Evolutionary conservation across 92 coral and sea anemone genomes (phyloP).

Genomic region (Porites rus): DNA sequence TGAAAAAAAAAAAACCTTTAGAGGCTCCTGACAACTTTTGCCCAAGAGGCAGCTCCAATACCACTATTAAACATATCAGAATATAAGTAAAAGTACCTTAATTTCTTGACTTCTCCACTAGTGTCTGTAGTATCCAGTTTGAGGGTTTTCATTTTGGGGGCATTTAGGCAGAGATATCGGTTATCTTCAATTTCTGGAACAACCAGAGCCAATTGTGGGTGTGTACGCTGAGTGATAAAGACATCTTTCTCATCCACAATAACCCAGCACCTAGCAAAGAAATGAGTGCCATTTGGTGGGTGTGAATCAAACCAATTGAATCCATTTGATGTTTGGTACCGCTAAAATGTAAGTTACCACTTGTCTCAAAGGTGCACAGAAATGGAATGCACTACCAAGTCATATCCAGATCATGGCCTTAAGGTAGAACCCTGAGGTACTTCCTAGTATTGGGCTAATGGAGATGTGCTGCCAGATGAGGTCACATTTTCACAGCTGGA

Average conservation of each 20-base stretch:
- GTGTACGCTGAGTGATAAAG: constrained; percentile 37
- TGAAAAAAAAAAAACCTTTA: no score
- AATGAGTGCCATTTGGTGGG: neutral
- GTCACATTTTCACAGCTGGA: no score
- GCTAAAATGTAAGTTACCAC: no score
- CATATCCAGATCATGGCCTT: no score
- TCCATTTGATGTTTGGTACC: no score
- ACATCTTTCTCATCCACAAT: constrained; percentile 53
- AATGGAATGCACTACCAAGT: no score
- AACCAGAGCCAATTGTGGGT: constrained; percentile 69
- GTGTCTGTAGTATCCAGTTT: constrained; percentile 46
- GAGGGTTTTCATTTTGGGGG: constrained; percentile 73
- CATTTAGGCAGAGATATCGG: constrained; percentile 63
- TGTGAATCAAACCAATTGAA: no score
- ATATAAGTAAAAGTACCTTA: neutral
- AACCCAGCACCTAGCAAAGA: constrained; percentile 60
- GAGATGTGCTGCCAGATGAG: no score
- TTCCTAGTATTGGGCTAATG: no score
- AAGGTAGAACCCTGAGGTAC: no score
- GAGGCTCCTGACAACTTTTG: neutral
- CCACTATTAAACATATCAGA: neutral
- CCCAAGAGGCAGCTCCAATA: neutral
- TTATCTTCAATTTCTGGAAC: constrained; percentile 64
- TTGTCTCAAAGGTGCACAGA: no score
- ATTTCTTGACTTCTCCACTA: constrained; percentile 9